These are phyloP conservation scores for Montipora foliosa DNA, from an alignment of 64 coral and sea anemone species.

Conservation along the genomic window DNA sequence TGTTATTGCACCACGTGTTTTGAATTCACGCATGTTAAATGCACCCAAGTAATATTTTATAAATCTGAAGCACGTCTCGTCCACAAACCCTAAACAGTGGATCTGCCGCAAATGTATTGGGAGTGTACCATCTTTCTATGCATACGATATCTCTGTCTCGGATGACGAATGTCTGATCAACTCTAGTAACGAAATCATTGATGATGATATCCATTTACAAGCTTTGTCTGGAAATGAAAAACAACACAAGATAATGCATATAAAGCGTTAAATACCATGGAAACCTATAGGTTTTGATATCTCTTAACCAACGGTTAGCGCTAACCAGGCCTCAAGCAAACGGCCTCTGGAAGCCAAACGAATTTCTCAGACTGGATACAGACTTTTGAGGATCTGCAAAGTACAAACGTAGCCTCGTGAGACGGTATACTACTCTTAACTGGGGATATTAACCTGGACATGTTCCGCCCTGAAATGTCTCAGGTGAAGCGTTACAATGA, in stretches of 20 bases:
- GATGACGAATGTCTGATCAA: too few species aligned
- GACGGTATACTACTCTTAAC: conserved; percentile 33
- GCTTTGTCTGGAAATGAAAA: too few species aligned
- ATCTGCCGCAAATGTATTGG: too few species aligned
- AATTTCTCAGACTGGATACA: conserved; percentile 3
- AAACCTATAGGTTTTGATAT: neutral
- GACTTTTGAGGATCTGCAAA: conserved; percentile 6
- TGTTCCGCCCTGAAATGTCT: neutral
- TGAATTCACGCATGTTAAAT: neutral
- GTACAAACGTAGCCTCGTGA: neutral
- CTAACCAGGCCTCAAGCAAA: too few species aligned
- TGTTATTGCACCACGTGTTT: conserved; percentile 28
- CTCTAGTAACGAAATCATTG: too few species aligned
- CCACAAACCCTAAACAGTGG: neutral
- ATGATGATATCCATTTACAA: too few species aligned
- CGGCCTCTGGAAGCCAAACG: neutral
- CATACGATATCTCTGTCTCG: too few species aligned
- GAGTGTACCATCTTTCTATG: too few species aligned
- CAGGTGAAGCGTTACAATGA: conserved; percentile 17
- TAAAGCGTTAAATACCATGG: neutral
- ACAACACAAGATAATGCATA: conserved; percentile 9
- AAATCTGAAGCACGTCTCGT: conserved; percentile 6
- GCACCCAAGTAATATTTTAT: neutral
- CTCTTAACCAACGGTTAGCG: conserved; percentile 7
- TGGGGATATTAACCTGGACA: conserved; percentile 35